phyloP scores from a whole-genome alignment of 1,140 invertebrate species.

The Drosophila paulistorum region DNA sequence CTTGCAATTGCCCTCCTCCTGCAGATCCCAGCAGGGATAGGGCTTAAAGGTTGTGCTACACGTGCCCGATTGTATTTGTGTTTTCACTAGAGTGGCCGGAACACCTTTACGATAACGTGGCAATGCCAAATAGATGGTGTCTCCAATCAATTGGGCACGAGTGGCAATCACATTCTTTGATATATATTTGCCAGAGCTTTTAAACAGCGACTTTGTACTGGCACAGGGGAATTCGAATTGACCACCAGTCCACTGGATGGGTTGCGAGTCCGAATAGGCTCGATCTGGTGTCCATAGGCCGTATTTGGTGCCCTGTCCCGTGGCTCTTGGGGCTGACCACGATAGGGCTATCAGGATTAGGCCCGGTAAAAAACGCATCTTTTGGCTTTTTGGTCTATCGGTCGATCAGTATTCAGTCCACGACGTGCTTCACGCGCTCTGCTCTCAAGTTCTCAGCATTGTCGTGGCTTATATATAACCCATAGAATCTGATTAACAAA shows the following conservation, averaged over 20 bases:
- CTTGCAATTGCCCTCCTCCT: slow-evolving; percentile 85
- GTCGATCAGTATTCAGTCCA: not conserved
- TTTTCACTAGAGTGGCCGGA: slow-evolving; percentile 84
- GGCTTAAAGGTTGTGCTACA: slow-evolving; percentile 83
- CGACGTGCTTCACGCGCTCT: slow-evolving; percentile 36
- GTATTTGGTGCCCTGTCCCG: slow-evolving; percentile 67
- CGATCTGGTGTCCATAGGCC: slow-evolving; percentile 70
- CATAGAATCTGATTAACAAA: slow-evolving; percentile 36
- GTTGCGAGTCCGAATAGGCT: slow-evolving; percentile 61
- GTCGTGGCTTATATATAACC: slow-evolving; percentile 62
- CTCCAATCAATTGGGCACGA: slow-evolving; percentile 84
- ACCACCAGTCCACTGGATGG: slow-evolving; percentile 83
- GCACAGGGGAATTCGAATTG: slow-evolving; percentile 85
- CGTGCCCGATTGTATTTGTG: slow-evolving; percentile 81
- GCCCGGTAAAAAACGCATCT: slow-evolving; percentile 34
- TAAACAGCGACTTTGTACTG: slow-evolving; percentile 84
- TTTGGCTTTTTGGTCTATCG: slow-evolving; percentile 15
- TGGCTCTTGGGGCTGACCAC: not conserved
- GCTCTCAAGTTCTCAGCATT: slow-evolving; percentile 26
- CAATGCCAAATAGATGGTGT: slow-evolving; percentile 84
- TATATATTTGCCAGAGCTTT: slow-evolving; percentile 84
- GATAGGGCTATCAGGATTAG: slow-evolving; percentile 26
- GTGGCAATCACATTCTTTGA: slow-evolving; percentile 86
- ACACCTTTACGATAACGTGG: slow-evolving; percentile 85
- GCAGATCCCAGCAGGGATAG: slow-evolving; percentile 86